These are phyloP conservation scores for Prenolepis imparis DNA, from an alignment of 2,888 invertebrate species.

Conservation along the genomic window DNA sequence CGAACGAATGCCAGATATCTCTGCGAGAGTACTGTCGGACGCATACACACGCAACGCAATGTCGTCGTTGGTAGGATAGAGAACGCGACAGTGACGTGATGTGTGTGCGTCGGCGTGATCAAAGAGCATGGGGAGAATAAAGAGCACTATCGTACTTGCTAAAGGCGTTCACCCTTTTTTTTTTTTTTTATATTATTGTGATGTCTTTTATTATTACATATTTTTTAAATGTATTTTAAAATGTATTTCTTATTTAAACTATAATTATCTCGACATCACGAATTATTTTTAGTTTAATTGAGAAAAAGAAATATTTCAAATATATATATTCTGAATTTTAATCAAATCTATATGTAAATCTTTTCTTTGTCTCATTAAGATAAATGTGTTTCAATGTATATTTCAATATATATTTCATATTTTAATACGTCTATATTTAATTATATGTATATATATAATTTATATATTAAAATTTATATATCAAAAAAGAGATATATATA, in stretches of 20 bases:
- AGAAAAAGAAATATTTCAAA: background rate
- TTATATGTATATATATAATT: too few species aligned
- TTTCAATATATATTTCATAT: too few species aligned
- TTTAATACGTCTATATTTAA: too few species aligned
- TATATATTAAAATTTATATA: too few species aligned
- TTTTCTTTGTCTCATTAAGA: too few species aligned
- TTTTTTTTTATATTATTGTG: background rate
- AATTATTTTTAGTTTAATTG: background rate
- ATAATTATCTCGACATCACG: background rate
- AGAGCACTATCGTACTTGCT: constrained; percentile 53
- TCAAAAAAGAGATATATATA: too few species aligned
- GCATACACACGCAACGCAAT: constrained; percentile 13
- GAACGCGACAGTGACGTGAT: constrained; percentile 46
- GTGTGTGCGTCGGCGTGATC: constrained; percentile 59
- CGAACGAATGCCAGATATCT: constrained; percentile 58
- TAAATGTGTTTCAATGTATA: too few species aligned
- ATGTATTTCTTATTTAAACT: background rate
- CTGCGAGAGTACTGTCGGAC: constrained; percentile 42
- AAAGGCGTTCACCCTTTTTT: background rate
- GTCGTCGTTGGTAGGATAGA: constrained; percentile 67
- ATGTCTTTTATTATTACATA: background rate
- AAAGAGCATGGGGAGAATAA: constrained; percentile 55
- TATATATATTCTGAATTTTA: too few species aligned
- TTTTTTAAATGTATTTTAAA: too few species aligned
- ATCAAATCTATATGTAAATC: too few species aligned